phyloP scores from a whole-genome alignment of 1,140 invertebrate species.

The Colletes latitarsis region DNA sequence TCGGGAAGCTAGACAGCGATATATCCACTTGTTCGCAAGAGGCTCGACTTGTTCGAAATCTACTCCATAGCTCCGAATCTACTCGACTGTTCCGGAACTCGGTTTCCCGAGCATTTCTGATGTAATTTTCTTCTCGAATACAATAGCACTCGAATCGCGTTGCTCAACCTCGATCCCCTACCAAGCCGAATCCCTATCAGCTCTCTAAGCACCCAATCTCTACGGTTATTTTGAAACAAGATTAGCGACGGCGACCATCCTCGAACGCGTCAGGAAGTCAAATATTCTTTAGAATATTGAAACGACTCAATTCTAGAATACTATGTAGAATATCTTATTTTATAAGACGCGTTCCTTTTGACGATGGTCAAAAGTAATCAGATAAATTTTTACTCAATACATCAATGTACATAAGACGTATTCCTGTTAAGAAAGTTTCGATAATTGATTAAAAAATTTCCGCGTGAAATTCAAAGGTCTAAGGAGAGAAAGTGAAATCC shows the following conservation, averaged over 20 bases:
- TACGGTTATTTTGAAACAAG: conserved; percentile 24
- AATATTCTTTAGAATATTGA: no score
- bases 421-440: no score
- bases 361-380: no score
- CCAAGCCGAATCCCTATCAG: background rate
- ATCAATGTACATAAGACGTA: no score
- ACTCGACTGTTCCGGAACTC: background rate
- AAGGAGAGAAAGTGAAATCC: no score
- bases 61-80: background rate
- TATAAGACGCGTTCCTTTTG: no score
- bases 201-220: conserved; percentile 3
- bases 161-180: conserved; percentile 17
- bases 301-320: no score
- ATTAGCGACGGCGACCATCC: conserved; percentile 13
- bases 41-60: background rate
- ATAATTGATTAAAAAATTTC: no score
- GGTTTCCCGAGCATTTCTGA: background rate
- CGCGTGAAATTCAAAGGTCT: no score
- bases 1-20: background rate
- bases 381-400: no score
- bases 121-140: conserved; percentile 27
- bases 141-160: conserved; percentile 24
- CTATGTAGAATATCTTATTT: no score
- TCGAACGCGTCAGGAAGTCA: background rate
- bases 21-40: conserved; percentile 17